phyloP scores from a whole-genome alignment of 2,113 vertebrate genomes.

The Halcyon malimbica region DNA sequence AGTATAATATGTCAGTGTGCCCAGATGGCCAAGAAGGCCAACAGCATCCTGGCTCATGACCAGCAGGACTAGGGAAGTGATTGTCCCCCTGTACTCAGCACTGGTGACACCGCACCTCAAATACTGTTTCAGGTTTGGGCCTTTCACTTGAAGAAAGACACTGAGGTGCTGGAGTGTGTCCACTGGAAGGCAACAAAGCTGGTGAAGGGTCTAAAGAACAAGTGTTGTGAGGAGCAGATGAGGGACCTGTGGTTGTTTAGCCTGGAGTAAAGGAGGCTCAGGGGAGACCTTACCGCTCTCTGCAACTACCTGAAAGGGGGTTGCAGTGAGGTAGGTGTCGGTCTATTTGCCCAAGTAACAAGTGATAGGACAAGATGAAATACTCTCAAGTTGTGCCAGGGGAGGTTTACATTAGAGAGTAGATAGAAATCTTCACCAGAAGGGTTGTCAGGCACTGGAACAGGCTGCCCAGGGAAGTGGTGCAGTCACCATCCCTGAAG shows the following conservation, averaged over 20 bases:
- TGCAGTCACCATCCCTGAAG: too few relatives aligned
- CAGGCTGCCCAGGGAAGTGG: too few relatives aligned
- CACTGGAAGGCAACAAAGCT: not conserved
- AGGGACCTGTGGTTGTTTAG: not conserved
- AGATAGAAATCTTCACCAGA: too few relatives aligned
- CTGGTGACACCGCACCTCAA: not conserved
- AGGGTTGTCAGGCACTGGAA: too few relatives aligned
- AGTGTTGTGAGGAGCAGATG: not conserved
- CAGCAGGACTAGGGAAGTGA: not conserved
- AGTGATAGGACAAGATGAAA: too few relatives aligned
- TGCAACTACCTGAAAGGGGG: too few relatives aligned
- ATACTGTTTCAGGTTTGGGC: not conserved
- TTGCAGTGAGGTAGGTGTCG: too few relatives aligned
- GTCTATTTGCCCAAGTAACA: too few relatives aligned
- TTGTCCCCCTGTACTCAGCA: not conserved
- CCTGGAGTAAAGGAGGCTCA: not conserved
- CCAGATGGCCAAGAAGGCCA: not conserved
- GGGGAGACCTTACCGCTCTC: not conserved
- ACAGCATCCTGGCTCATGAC: not conserved
- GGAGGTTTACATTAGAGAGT: too few relatives aligned
- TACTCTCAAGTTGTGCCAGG: too few relatives aligned
- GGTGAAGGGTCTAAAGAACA: not conserved
- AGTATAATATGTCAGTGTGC: not conserved
- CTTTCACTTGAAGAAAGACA: too few relatives aligned
- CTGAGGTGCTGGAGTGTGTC: not conserved